Percentiles rank a stretch among this genome's conserved stretches.
Evolutionary conservation across 2,797 vertebrate species (phyloP).

Genomic region (Eulemur mongoz): DNA sequence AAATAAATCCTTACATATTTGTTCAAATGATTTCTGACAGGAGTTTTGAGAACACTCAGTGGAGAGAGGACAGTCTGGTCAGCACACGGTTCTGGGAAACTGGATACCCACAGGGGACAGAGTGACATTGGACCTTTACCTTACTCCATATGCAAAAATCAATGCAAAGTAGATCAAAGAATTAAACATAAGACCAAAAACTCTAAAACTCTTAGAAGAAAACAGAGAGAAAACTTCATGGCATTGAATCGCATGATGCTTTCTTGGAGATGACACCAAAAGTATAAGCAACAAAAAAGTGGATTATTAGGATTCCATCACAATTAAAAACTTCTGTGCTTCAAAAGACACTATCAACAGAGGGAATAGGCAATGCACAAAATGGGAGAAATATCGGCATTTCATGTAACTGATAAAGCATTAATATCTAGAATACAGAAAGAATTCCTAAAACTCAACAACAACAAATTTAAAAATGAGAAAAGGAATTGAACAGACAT

Average conservation of each 20-base stretch:
- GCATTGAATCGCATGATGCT: too few relatives aligned
- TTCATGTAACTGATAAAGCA: background rate
- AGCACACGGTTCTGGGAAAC: background rate
- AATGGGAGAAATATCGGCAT: background rate
- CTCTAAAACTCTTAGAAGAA: too few relatives aligned
- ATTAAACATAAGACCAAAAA: too few relatives aligned
- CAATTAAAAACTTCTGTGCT: background rate
- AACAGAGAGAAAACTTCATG: too few relatives aligned
- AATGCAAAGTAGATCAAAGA: background rate
- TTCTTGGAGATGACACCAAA: too few relatives aligned
- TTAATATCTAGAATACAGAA: background rate
- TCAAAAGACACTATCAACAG: background rate
- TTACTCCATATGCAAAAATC: background rate
- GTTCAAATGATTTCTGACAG: background rate
- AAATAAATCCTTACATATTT: background rate
- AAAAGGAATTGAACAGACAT: background rate
- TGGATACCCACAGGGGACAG: background rate
- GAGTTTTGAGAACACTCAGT: background rate
- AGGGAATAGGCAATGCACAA: background rate
- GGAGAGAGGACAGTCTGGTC: background rate
- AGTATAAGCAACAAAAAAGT: background rate
- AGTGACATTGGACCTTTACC: background rate
- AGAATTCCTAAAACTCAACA: background rate
- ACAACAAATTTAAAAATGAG: background rate
- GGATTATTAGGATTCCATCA: background rate